These are phyloP conservation scores for Euphonia xanthogaster DNA, from an alignment of 2,797 vertebrate genomes.

Conservation along the genomic window DNA sequence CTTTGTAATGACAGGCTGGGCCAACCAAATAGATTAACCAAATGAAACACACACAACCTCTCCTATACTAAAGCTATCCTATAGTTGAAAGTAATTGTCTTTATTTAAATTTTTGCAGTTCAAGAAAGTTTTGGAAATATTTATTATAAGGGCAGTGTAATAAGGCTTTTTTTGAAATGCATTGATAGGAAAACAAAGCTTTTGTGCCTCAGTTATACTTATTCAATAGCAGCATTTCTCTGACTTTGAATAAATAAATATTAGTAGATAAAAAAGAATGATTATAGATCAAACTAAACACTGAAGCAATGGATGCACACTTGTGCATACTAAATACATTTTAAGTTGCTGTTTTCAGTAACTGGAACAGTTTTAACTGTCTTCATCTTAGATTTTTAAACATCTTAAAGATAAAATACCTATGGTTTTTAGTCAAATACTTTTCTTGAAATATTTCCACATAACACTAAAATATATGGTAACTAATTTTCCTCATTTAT, in stretches of 20 bases:
- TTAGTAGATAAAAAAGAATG: neutral
- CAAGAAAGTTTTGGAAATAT: neutral
- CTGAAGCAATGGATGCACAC: neutral
- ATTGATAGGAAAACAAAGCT: neutral
- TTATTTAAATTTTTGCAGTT: neutral
- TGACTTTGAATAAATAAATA: neutral
- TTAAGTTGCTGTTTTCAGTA: neutral
- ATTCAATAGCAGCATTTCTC: neutral
- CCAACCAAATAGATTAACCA: neutral
- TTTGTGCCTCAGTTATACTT: neutral
- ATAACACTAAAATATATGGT: neutral
- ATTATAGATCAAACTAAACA: neutral
- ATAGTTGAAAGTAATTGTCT: neutral
- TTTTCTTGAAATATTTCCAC: neutral
- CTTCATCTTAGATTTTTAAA: neutral
- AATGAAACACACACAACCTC: neutral
- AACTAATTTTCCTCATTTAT: neutral
- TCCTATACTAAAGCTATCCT: neutral
- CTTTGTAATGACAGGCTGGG: neutral
- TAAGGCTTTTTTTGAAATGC: neutral
- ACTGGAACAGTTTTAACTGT: neutral
- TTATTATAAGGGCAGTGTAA: neutral
- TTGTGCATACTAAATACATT: neutral
- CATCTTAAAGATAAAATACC: neutral
- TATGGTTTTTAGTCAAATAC: neutral